Percentiles rank a stretch among this genome's conserved stretches.
phyloP scores from a whole-genome alignment of 2,797 vertebrate genomes.

The Hypotaenidia okinawae region DNA sequence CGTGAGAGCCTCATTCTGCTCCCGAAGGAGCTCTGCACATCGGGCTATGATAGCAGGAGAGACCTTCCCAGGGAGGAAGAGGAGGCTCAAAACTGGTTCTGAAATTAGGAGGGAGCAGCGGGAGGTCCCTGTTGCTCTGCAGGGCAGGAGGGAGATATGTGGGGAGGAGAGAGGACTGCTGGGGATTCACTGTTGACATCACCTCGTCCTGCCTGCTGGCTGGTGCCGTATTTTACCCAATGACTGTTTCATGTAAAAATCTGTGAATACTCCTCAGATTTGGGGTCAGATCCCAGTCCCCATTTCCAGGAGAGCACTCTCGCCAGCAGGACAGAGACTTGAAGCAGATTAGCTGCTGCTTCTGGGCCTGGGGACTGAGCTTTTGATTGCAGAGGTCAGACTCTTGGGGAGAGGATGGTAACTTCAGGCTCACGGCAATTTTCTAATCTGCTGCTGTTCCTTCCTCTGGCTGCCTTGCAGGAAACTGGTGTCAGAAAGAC shows the following conservation, averaged over 20 bases:
- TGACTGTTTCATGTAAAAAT: background rate
- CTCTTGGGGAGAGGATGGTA: background rate
- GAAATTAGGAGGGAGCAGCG: background rate
- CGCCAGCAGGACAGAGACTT: background rate
- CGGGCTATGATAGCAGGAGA: rapidly evolving
- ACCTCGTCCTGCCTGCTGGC: rapidly evolving
- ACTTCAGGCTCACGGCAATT: background rate
- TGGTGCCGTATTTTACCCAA: background rate
- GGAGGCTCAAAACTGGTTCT: background rate
- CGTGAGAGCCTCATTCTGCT: background rate
- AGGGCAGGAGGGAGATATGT: background rate
- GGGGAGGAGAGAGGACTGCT: background rate
- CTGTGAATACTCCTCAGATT: background rate
- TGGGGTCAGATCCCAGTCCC: background rate
- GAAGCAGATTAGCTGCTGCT: background rate
- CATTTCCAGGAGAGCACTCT: background rate
- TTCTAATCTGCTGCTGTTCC: background rate
- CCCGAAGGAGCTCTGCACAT: background rate
- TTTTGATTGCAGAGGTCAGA: background rate
- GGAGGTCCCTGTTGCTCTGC: background rate
- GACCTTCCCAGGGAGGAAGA: background rate
- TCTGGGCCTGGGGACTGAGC: background rate
- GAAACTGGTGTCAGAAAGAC: conserved; percentile 19
- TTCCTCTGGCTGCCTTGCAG: background rate
- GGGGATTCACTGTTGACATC: background rate